These are phyloP conservation scores for Oryzias curvinotus DNA, from an alignment of 2,113 vertebrate genomes.

Conservation along the genomic window DNA sequence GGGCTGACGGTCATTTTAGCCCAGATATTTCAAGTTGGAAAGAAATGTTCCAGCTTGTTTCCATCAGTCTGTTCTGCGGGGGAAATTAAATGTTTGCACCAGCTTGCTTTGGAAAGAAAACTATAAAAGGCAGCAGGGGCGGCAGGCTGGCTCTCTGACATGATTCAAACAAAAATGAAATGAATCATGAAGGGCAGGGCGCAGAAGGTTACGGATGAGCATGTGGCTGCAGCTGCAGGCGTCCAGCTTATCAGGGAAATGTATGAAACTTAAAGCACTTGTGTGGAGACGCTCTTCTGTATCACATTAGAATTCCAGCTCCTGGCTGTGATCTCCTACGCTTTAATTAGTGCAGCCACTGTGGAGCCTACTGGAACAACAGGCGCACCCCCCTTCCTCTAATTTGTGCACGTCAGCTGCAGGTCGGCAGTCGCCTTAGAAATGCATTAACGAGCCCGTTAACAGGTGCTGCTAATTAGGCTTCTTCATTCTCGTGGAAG, in stretches of 20 bases:
- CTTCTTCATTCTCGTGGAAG: conserved; percentile 22
- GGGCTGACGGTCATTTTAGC: conserved; percentile 18
- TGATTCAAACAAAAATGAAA: conserved; percentile 12
- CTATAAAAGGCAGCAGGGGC: not conserved
- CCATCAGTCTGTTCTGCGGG: conserved; percentile 5
- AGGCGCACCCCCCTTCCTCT: conserved; percentile 1
- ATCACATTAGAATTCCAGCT: conserved; percentile 34
- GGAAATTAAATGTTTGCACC: conserved; percentile 31
- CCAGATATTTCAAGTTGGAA: conserved; percentile 27
- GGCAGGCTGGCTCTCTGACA: conserved; percentile 21
- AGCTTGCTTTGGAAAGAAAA: conserved; percentile 1
- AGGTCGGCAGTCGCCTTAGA: conserved; percentile 29
- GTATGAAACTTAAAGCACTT: conserved; percentile 39
- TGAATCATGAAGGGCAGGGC: not conserved
- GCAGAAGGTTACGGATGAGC: not conserved
- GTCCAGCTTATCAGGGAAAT: conserved; percentile 13
- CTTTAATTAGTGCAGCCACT: conserved; percentile 48
- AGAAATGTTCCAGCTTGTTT: conserved; percentile 10
- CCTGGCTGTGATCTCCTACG: conserved; percentile 39
- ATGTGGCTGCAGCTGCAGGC: conserved; percentile 3
- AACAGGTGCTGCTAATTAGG: conserved; percentile 50
- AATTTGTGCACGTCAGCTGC: conserved; percentile 48
- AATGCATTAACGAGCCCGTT: conserved; percentile 32
- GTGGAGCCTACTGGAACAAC: conserved; percentile 39
- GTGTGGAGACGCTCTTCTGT: conserved; percentile 11